Percentiles rank a stretch among this genome's conserved stretches.
Conservation (phyloP, 1,140 invertebrate genomes). For the Calliopsis andreniformis region DNA sequence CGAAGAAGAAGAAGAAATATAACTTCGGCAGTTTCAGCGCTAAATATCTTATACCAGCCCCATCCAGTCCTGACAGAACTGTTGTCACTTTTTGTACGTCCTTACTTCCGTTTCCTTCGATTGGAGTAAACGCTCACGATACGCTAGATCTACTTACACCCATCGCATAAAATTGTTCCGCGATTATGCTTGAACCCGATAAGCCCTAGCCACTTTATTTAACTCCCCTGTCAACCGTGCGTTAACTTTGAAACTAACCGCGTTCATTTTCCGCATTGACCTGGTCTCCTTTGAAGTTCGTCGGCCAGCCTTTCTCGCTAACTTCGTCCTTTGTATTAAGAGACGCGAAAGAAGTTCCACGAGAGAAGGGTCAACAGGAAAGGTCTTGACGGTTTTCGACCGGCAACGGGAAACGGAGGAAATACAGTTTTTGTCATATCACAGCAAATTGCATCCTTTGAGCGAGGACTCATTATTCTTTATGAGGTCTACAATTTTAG, state of each 20-base stretch:
- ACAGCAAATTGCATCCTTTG: no score
- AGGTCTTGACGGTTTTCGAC: neutral
- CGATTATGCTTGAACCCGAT: neutral
- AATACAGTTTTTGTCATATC: no score
- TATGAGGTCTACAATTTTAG: no score
- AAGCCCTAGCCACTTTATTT: neutral
- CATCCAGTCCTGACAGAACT: no score
- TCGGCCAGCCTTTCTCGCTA: neutral
- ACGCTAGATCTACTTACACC: slow-evolving; percentile 14
- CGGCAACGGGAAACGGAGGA: neutral
- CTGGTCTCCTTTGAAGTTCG: neutral
- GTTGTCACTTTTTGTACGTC: no score
- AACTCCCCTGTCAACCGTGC: neutral
- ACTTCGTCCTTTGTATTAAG: neutral
- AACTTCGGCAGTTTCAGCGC: no score
- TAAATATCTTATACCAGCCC: no score
- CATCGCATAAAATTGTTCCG: slow-evolving; percentile 1
- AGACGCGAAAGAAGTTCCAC: neutral
- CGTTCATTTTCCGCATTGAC: neutral
- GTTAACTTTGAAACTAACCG: no score
- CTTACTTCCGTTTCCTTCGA: no score
- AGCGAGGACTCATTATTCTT: no score
- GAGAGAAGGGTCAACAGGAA: neutral
- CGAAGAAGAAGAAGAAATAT: no score
- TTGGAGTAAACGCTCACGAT: slow-evolving; percentile 8